Evolutionary conservation across 2,888 invertebrate genomes (phyloP).

Genomic region (Coelopa pilipes): DNA sequence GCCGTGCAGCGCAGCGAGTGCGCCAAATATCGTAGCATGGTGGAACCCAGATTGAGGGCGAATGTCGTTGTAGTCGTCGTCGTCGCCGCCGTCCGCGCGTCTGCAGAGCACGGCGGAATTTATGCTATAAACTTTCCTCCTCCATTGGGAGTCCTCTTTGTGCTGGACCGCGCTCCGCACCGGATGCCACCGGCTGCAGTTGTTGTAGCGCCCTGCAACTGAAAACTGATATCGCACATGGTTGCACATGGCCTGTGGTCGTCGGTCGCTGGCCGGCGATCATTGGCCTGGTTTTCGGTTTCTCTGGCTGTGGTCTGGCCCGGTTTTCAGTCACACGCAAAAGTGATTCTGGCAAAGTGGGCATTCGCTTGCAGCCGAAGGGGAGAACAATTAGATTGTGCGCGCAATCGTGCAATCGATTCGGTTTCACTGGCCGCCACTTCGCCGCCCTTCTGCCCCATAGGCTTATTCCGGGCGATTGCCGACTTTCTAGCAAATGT

Average conservation of each 20-base stretch:
- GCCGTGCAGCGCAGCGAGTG: not conserved
- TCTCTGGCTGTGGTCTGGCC: not conserved
- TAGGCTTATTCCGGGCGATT: too few species aligned
- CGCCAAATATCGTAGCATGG: not conserved
- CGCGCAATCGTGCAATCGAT: conserved; percentile 15
- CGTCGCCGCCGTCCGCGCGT: too few species aligned
- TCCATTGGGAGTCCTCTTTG: not conserved
- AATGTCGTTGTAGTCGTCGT: too few species aligned
- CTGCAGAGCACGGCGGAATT: not conserved
- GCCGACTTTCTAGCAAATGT: too few species aligned
- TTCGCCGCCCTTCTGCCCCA: too few species aligned
- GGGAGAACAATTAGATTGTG: conserved; percentile 18
- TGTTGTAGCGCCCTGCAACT: not conserved
- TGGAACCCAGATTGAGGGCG: not conserved
- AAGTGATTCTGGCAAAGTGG: too few species aligned
- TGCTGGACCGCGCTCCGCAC: not conserved
- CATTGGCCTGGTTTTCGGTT: not conserved
- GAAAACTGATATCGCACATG: conserved; percentile 23
- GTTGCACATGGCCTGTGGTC: not conserved
- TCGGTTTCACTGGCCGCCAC: too few species aligned
- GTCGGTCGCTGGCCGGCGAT: not conserved
- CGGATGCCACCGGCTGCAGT: not conserved
- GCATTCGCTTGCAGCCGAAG: not conserved
- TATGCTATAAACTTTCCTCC: not conserved
- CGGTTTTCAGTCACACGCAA: not conserved